Evolutionary conservation across 1,140 invertebrate genomes (phyloP), one percentile per base, ranked within the genome.

Genomic region (Drosophila dunni): DNA sequence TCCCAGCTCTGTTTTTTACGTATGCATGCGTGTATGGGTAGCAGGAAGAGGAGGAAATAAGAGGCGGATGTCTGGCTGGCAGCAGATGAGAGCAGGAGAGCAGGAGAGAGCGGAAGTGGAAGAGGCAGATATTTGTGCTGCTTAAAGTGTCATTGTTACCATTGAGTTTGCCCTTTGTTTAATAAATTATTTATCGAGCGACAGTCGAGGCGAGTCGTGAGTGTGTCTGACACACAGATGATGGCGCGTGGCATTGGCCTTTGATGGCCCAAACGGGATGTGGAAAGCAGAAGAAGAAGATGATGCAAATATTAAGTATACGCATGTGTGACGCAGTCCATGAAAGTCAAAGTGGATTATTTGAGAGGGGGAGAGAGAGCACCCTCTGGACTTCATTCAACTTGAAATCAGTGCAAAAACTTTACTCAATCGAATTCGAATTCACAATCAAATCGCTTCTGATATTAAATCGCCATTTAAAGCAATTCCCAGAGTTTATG

Each of bases 61-160:
- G 60, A 40, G 66, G 36, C 57, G 75, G 64, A 68, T 63, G 75
- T 74, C 75, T 74, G 58, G 44, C 54, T 69, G 71, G 11, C 6
- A 8, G n/a, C 8, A 13, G 9, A n/a, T 34, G 42, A 65, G 67
- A 75, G 77, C 36, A 10, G 33, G 51, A 5, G 34, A 11, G 29
- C 9, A 51, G 7, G 33, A 29, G n/a, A 11, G n/a, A 13, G 15
- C 5, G 61, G 24, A 40, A 61, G 51, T 5, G 24, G 24, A 29
- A 29, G 24, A 29, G 4, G 24, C 24, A 5, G 24, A 29, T 29
- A 29, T 29, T 29, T 29, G 38, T 72, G 78, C 66, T 67, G 84
- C 80, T 83, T 79, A 79, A 83, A 88, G 83, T 89, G 83, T 83
- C 83, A 83, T 81, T 86, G 79, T 81, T 66, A 66, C 69, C 83